A percentile compares a stretch with the other conserved stretches of the same genome.
phyloP scores from a whole-genome alignment of 2,797 vertebrate genomes.

The Sebastes jordani region DNA sequence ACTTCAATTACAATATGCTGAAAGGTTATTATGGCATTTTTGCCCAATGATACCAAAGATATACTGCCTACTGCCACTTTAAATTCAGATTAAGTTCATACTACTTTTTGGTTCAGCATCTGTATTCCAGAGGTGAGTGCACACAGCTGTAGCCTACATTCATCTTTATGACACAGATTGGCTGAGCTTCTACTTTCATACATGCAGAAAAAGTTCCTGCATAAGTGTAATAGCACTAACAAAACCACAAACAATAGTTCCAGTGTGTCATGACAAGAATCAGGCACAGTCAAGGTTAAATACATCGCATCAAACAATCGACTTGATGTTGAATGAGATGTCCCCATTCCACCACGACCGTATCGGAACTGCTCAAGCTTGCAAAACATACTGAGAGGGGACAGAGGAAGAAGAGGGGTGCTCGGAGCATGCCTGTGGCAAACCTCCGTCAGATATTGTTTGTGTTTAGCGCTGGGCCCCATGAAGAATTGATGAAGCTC shows the following conservation, averaged over 20 bases:
- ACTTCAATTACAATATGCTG: too few relatives aligned
- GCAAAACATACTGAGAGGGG: constrained; percentile 59
- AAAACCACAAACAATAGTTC: constrained; percentile 65
- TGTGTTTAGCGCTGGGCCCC: constrained; percentile 69
- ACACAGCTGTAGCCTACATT: not conserved
- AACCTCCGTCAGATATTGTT: constrained; percentile 80
- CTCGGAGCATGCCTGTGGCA: constrained; percentile 75
- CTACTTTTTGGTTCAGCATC: not conserved
- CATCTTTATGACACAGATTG: not conserved
- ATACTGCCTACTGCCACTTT: too few relatives aligned
- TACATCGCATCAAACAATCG: constrained; percentile 66
- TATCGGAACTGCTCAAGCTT: constrained; percentile 65
- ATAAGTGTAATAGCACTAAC: constrained; percentile 42
- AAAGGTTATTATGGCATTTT: too few relatives aligned
- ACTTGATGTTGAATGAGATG: constrained; percentile 72
- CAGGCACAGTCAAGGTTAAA: constrained; percentile 45
- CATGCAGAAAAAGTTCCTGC: not conserved
- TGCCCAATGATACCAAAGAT: too few relatives aligned
- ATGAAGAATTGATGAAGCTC: constrained; percentile 81
- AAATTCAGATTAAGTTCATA: not conserved
- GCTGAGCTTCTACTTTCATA: not conserved
- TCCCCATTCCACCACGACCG: constrained; percentile 49
- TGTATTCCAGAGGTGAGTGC: not conserved
- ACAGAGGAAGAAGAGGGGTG: constrained; percentile 57
- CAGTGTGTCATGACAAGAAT: constrained; percentile 62